phyloP scores from a whole-genome alignment of 92 coral and sea anemone genomes.

The Blastomussa wellsi region DNA sequence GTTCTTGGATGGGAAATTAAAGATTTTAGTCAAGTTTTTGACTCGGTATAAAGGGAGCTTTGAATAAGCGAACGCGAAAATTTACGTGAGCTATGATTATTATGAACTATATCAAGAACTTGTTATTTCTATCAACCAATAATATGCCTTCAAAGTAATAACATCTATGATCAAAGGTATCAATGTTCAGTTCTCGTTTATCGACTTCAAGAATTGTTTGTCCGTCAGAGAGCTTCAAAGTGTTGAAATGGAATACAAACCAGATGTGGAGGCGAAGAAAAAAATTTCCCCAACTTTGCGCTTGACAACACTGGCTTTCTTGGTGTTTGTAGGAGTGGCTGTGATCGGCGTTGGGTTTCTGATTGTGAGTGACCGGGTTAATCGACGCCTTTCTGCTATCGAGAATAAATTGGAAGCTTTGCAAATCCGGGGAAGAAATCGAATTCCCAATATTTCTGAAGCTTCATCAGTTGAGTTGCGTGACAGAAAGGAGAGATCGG shows the following conservation, averaged over 20 bases:
- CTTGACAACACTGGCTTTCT: neutral
- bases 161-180: neutral
- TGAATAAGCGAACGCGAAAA: constrained; percentile 12
- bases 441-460: neutral
- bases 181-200: neutral
- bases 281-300: neutral
- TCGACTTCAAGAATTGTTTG: neutral
- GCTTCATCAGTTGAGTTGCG: neutral
- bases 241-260: neutral
- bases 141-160: neutral
- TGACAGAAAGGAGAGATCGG: constrained; percentile 9
- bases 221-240: neutral
- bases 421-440: neutral
- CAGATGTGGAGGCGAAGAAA: neutral
- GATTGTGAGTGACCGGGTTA: neutral
- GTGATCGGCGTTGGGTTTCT: neutral
- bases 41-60: neutral
- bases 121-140: neutral
- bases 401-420: neutral
- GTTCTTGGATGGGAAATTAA: neutral
- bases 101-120: neutral
- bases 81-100: neutral
- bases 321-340: neutral
- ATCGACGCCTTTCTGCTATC: neutral
- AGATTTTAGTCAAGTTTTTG: neutral